Evolutionary conservation across 35 echinoderm and acorn worm genomes (phyloP).

Genomic region (Amphiura filiformis): DNA sequence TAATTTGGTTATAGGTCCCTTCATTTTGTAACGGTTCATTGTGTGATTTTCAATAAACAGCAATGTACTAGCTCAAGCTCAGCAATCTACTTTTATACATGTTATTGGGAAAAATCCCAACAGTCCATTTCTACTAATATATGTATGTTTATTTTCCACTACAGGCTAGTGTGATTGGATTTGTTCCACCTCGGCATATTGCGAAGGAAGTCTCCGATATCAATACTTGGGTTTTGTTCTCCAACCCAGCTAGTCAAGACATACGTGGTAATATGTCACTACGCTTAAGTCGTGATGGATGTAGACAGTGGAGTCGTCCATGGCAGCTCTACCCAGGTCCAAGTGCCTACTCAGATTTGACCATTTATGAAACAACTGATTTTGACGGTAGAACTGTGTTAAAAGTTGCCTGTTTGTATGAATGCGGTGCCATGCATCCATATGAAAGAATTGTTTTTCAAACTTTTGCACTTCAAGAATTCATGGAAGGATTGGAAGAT

Average conservation of each 20-base stretch:
- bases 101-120: no score
- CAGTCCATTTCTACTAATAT: no score
- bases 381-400: constrained; percentile 14
- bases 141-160: background rate
- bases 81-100: no score
- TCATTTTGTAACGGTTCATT: no score
- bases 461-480: constrained; percentile 40
- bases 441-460: constrained; percentile 64
- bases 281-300: constrained; percentile 78
- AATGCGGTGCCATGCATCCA: constrained; percentile 50
- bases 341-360: constrained; percentile 89
- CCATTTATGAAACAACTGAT: constrained; percentile 46
- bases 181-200: constrained; percentile 54
- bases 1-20: no score
- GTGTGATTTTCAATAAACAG: no score
- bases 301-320: constrained; percentile 69
- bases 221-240: constrained; percentile 77
- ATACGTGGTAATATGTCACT: constrained; percentile 75
- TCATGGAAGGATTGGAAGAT: constrained; percentile 24
- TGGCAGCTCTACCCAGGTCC: constrained; percentile 59
- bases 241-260: constrained; percentile 70
- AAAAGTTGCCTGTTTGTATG: constrained; percentile 57
- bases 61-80: no score
- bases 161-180: constrained; percentile 89
- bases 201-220: constrained; percentile 13